These are phyloP conservation scores for Corydoras sp. DNA, from an alignment of 2,113 vertebrate species.

Conservation along the genomic window DNA sequence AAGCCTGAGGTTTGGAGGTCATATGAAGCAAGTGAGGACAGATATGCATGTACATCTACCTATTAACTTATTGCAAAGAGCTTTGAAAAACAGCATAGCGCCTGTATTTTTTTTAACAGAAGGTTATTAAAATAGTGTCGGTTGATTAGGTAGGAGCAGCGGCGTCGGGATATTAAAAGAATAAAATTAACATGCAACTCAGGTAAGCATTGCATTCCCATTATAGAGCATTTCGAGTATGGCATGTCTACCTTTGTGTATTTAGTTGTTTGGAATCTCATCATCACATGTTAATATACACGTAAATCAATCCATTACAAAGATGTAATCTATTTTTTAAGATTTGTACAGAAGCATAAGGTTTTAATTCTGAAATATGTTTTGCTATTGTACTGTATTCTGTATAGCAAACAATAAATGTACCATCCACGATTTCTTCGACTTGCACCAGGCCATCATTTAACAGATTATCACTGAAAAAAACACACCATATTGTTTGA, in stretches of 20 bases:
- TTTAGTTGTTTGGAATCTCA: background rate
- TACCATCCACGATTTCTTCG: conserved; percentile 15
- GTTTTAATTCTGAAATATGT: conserved; percentile 44
- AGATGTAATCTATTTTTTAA: conserved; percentile 97
- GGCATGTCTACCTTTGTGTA: background rate
- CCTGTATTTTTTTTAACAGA: background rate
- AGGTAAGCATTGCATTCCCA: conserved; percentile 45
- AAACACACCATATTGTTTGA: background rate
- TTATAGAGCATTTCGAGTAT: conserved; percentile 18
- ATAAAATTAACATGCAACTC: conserved; percentile 39
- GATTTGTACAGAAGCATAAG: conserved; percentile 73
- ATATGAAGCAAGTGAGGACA: conserved; percentile 29
- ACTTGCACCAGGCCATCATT: background rate
- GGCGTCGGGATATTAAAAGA: background rate
- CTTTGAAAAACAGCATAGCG: conserved; percentile 46
- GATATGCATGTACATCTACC: conserved; percentile 53
- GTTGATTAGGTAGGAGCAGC: background rate
- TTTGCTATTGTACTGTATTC: conserved; percentile 57
- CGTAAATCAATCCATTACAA: conserved; percentile 57
- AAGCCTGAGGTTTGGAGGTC: conserved; percentile 21
- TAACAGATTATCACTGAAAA: background rate
- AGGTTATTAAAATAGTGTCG: background rate
- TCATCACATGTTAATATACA: conserved; percentile 40
- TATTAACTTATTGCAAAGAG: conserved; percentile 67
- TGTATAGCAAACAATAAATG: conserved; percentile 59